Percentiles rank a stretch among this genome's conserved stretches.
phyloP scores from a whole-genome alignment of 2,888 invertebrate species.

The Mycalesis mineus region DNA sequence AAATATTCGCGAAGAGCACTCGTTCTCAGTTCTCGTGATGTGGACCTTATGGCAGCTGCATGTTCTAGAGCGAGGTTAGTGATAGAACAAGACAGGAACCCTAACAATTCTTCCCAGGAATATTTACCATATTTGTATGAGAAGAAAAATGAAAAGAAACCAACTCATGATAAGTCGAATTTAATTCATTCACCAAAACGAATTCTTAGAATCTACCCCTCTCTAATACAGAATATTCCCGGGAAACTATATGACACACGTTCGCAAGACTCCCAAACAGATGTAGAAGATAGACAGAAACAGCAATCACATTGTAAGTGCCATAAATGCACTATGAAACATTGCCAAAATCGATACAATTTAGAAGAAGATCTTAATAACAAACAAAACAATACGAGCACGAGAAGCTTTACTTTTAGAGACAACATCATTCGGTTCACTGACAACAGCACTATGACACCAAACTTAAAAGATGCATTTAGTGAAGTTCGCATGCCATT shows the following conservation, averaged over 20 bases:
- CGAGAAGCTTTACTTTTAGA: conserved; percentile 31
- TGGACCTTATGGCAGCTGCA: conserved; percentile 33
- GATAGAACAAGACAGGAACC: conserved; percentile 30
- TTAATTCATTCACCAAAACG: conserved; percentile 25
- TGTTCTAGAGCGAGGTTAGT: conserved; percentile 38
- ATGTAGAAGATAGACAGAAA: conserved; percentile 12
- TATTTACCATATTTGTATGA: conserved; percentile 41
- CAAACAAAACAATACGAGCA: neutral
- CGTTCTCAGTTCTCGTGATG: conserved; percentile 36
- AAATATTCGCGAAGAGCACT: conserved; percentile 23
- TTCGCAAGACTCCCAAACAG: conserved; percentile 30
- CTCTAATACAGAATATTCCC: conserved; percentile 35
- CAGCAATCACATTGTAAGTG: conserved; percentile 38
- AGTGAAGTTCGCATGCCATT: conserved; percentile 36
- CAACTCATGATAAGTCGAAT: conserved; percentile 39
- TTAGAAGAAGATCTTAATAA: neutral
- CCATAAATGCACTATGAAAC: conserved; percentile 33
- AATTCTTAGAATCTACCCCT: conserved; percentile 37
- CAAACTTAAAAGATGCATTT: conserved; percentile 41
- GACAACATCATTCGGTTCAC: conserved; percentile 50
- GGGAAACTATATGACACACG: conserved; percentile 41
- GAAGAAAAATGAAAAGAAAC: conserved; percentile 30
- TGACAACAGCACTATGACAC: conserved; percentile 55
- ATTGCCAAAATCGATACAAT: conserved; percentile 34
- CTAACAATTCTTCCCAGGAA: conserved; percentile 34